Evolutionary conservation across 2,888 invertebrate genomes (phyloP).

Genomic region (Luffia ferchaultella): DNA sequence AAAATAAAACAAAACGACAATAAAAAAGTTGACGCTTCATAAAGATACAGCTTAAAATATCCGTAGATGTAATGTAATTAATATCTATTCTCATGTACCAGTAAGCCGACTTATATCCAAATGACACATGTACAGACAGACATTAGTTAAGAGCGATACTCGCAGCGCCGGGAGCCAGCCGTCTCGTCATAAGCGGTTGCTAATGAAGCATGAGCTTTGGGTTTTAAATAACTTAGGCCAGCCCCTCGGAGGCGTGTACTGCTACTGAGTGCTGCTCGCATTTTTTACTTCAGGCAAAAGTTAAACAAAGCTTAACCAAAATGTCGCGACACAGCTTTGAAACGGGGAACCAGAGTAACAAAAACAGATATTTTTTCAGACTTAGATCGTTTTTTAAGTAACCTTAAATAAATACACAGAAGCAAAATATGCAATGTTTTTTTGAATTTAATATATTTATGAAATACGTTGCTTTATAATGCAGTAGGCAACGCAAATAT

Average conservation of each 20-base stretch:
- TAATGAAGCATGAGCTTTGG: slow-evolving; percentile 61
- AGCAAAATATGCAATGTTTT: too few species aligned
- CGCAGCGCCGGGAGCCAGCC: slow-evolving; percentile 36
- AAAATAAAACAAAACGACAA: not conserved
- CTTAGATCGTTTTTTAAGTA: too few species aligned
- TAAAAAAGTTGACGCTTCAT: not conserved
- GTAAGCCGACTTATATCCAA: not conserved
- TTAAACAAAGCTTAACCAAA: slow-evolving; percentile 50
- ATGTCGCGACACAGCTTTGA: slow-evolving; percentile 40
- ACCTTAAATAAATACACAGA: too few species aligned
- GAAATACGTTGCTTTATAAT: too few species aligned
- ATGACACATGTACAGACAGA: not conserved
- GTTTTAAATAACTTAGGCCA: slow-evolving; percentile 56
- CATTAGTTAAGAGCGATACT: slow-evolving; percentile 17
- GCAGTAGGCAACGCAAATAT: slow-evolving; percentile 4
- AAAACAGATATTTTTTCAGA: too few species aligned
- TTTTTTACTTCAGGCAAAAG: slow-evolving; percentile 48
- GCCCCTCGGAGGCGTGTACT: slow-evolving; percentile 42
- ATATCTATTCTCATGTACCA: not conserved
- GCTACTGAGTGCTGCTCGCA: slow-evolving; percentile 24
- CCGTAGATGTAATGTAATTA: not conserved
- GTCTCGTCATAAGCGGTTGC: slow-evolving; percentile 57
- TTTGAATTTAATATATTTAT: too few species aligned
- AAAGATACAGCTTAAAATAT: not conserved
- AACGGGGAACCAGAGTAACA: slow-evolving; percentile 22